Conservation (phyloP, 2,888 invertebrate genomes). For the Dilophus febrilis region DNA sequence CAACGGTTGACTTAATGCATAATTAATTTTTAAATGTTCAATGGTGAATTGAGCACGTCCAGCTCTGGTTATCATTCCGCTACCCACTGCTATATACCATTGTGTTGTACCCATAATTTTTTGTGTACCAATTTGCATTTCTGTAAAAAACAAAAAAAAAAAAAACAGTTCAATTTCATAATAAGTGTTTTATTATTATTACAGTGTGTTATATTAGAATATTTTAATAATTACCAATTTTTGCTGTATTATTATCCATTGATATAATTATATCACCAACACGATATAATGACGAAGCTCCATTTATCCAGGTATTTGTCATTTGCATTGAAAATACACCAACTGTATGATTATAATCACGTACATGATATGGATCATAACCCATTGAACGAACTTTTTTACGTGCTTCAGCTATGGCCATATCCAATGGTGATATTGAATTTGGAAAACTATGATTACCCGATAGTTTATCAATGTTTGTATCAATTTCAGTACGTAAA, state of each 20-base stretch:
- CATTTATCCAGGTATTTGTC: constrained; percentile 59
- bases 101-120: constrained; percentile 57
- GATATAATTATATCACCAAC: constrained; percentile 59
- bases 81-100: constrained; percentile 56
- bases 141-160: constrained; percentile 29
- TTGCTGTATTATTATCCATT: constrained; percentile 52
- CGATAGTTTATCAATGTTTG: constrained; percentile 49
- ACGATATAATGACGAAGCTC: constrained; percentile 64
- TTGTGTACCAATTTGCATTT: constrained; percentile 64
- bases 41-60: constrained; percentile 62
- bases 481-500: constrained; percentile 54
- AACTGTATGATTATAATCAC: constrained; percentile 52
- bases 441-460: constrained; percentile 60
- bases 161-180: neutral
- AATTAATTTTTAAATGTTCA: constrained; percentile 54
- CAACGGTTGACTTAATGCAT: constrained; percentile 55
- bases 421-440: constrained; percentile 71
- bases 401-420: constrained; percentile 58
- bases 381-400: constrained; percentile 43
- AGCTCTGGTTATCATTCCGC: constrained; percentile 47
- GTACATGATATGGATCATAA: constrained; percentile 58
- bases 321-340: constrained; percentile 54
- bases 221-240: constrained; percentile 14
- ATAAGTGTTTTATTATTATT: neutral
- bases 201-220: neutral